phyloP scores from a whole-genome alignment of 37 sponge, comb jelly and placozoan species.

The Eunapius fragilis region DNA sequence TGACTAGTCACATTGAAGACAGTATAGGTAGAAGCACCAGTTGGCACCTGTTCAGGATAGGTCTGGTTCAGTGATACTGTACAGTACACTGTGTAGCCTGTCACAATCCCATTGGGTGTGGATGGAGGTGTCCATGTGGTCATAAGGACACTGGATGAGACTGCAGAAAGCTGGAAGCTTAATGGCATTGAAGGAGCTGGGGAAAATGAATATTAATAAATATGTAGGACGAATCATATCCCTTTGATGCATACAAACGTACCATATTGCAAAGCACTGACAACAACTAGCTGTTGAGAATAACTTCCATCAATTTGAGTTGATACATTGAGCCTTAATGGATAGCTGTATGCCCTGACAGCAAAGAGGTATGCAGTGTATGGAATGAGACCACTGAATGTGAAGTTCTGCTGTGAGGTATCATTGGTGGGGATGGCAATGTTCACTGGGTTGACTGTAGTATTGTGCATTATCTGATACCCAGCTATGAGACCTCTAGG shows the following conservation, averaged over 20 bases:
- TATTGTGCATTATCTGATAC: neutral
- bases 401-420: neutral
- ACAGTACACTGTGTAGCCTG: slow-evolving; percentile 35
- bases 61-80: neutral
- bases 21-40: neutral
- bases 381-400: neutral
- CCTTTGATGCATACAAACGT: neutral
- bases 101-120: slow-evolving; percentile 26
- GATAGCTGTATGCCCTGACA: slow-evolving; percentile 41
- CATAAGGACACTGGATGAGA: neutral
- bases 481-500: slow-evolving; percentile 16
- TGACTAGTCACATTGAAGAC: neutral
- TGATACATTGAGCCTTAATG: neutral
- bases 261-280: slow-evolving; percentile 30
- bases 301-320: neutral
- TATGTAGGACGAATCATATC: too few species aligned
- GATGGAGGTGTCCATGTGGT: slow-evolving; percentile 22
- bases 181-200: slow-evolving; percentile 34
- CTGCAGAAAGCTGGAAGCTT: neutral
- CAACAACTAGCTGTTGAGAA: neutral
- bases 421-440: slow-evolving; percentile 16
- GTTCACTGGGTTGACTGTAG: neutral
- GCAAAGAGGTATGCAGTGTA: slow-evolving; percentile 26
- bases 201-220: neutral
- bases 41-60: slow-evolving; percentile 4